Percentiles rank a stretch among this genome's conserved stretches.
These are phyloP conservation scores for Xiphias gladius DNA, from an alignment of 2,113 vertebrate genomes.

Conservation along the genomic window DNA sequence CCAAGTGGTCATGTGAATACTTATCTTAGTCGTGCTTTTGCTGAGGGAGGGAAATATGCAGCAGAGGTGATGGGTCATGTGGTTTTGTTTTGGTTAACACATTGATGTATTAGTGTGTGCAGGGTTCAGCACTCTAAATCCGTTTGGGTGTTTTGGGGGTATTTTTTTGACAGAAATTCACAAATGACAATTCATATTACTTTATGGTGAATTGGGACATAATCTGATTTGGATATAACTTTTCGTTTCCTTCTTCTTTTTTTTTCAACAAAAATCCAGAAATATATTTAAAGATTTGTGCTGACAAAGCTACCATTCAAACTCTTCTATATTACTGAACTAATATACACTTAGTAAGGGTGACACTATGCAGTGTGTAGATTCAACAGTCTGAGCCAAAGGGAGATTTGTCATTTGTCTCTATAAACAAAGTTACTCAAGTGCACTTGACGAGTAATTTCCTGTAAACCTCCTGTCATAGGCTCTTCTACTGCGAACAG, in stretches of 20 bases:
- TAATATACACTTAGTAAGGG: not conserved
- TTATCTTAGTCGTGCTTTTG: conserved; percentile 28
- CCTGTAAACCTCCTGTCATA: conserved; percentile 61
- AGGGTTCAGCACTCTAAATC: not conserved
- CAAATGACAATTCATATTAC: too few relatives aligned
- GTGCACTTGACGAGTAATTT: conserved; percentile 67
- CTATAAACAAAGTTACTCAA: conserved; percentile 64
- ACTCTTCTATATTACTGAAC: not conserved
- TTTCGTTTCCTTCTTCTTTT: not conserved
- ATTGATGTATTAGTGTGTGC: conserved; percentile 17
- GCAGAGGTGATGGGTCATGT: conserved; percentile 64
- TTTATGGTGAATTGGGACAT: not conserved
- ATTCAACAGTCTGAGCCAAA: conserved; percentile 49
- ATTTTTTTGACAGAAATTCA: not conserved
- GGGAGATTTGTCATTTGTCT: conserved; percentile 65
- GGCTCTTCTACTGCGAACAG: conserved; percentile 30
- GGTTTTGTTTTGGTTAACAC: conserved; percentile 76
- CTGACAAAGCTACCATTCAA: conserved; percentile 11
- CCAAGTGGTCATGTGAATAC: conserved; percentile 18
- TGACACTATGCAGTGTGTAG: conserved; percentile 35
- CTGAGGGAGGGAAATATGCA: conserved; percentile 44
- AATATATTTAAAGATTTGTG: not conserved
- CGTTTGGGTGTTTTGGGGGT: not conserved
- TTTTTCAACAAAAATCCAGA: not conserved
- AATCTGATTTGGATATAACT: not conserved